Conservation (phyloP, 1,140 invertebrate genomes). For the Zaprionus lachaisei region DNA sequence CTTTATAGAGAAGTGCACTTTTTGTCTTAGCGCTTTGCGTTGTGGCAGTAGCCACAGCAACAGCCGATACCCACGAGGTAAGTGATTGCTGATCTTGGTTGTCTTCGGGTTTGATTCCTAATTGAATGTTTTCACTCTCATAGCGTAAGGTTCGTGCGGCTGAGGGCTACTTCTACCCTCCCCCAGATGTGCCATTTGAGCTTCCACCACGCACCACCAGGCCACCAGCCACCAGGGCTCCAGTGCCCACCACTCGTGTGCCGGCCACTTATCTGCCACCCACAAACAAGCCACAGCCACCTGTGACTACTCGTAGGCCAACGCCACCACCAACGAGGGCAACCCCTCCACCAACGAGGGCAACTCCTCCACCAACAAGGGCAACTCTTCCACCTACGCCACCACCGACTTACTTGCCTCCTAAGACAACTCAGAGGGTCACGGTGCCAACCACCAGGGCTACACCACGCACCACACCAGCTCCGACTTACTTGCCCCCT, state of each 20-base stretch:
- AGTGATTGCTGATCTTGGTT: conserved; percentile 1
- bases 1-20: conserved; percentile 79
- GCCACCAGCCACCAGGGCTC: conserved; percentile 57
- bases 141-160: conserved; percentile 74
- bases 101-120: neutral
- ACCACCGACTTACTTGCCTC: conserved; percentile 67
- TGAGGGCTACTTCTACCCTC: conserved; percentile 75
- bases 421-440: conserved; percentile 28
- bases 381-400: conserved; percentile 43
- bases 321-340: conserved; percentile 27
- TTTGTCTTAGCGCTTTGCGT: conserved; percentile 80
- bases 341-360: conserved; percentile 43
- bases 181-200: conserved; percentile 70
- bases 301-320: conserved; percentile 46
- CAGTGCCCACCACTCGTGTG: conserved; percentile 30
- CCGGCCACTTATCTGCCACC: conserved; percentile 70
- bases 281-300: conserved; percentile 59
- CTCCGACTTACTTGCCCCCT: conserved; percentile 58
- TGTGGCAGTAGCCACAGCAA: conserved; percentile 71
- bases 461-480: conserved; percentile 34
- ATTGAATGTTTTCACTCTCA: conserved; percentile 8
- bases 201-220: conserved; percentile 57
- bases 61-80: conserved; percentile 76
- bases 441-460: conserved; percentile 32
- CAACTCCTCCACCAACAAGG: conserved; percentile 32